phyloP scores from a whole-genome alignment of 2,113 vertebrate genomes.

The Chaenocephalus aceratus region DNA sequence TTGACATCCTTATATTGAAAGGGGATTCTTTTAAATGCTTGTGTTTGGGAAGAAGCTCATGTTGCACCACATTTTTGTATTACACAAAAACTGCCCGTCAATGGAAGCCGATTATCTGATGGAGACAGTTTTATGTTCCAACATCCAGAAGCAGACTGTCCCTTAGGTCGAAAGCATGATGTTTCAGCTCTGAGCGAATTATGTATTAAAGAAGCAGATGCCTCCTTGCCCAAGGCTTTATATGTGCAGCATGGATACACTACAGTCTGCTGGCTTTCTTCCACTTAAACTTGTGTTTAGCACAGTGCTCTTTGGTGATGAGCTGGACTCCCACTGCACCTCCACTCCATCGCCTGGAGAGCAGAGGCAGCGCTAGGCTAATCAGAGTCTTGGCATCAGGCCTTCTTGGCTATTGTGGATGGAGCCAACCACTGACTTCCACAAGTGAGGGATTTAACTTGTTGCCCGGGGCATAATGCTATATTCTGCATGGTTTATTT shows the following conservation, averaged over 20 bases:
- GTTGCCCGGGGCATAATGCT: conserved; percentile 53
- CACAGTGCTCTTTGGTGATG: conserved; percentile 76
- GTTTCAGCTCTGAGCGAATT: conserved; percentile 78
- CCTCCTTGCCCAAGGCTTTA: conserved; percentile 79
- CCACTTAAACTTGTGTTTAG: conserved; percentile 80
- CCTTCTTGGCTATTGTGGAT: conserved; percentile 69
- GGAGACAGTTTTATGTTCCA: conserved; percentile 73
- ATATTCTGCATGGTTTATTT: conserved; percentile 54
- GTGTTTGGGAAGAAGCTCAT: conserved; percentile 9
- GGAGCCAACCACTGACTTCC: conserved; percentile 66
- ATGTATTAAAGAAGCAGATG: conserved; percentile 82
- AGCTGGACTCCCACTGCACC: conserved; percentile 73
- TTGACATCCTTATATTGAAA: not conserved
- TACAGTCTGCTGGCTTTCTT: conserved; percentile 78
- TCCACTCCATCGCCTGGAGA: conserved; percentile 73
- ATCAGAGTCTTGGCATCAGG: conserved; percentile 79
- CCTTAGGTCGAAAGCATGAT: conserved; percentile 70
- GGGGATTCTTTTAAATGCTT: not conserved
- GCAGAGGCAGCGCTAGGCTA: conserved; percentile 73
- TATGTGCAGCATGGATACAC: conserved; percentile 76
- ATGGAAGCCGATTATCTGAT: conserved; percentile 63
- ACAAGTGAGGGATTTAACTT: conserved; percentile 66
- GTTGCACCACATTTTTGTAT: conserved; percentile 6
- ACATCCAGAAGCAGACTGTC: conserved; percentile 61
- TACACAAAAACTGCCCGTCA: conserved; percentile 37